Evolutionary conservation across 2,888 invertebrate genomes (phyloP).

Genomic region (Lutraria lutraria): DNA sequence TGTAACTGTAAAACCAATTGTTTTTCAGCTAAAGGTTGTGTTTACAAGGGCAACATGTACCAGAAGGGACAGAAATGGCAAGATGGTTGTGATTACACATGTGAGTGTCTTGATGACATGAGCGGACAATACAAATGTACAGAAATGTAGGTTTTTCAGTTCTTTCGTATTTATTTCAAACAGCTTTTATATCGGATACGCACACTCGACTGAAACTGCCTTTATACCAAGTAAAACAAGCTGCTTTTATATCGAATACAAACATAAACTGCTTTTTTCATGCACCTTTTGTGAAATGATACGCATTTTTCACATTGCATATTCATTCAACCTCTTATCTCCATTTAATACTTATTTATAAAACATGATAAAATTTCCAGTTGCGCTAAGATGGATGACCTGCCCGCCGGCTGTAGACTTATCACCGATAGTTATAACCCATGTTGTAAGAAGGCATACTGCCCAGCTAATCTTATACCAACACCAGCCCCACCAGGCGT

Average conservation of each 20-base stretch:
- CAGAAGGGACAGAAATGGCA: slow-evolving; percentile 72
- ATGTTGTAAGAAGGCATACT: slow-evolving; percentile 73
- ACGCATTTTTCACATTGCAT: too few relatives aligned
- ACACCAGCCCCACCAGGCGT: slow-evolving; percentile 64
- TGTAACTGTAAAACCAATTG: too few relatives aligned
- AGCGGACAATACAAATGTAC: slow-evolving; percentile 74
- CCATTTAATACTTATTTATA: neutral
- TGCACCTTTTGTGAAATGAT: too few relatives aligned
- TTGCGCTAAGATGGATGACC: slow-evolving; percentile 68
- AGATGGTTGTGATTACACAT: slow-evolving; percentile 74
- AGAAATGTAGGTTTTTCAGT: slow-evolving; percentile 64
- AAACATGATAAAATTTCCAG: slow-evolving; percentile 38
- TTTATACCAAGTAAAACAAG: too few relatives aligned
- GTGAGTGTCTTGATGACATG: slow-evolving; percentile 72
- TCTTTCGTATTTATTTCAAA: too few relatives aligned
- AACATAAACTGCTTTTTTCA: too few relatives aligned
- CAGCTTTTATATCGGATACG: too few relatives aligned
- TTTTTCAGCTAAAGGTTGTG: slow-evolving; percentile 61
- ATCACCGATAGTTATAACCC: slow-evolving; percentile 72
- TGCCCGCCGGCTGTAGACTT: slow-evolving; percentile 71
- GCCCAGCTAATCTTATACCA: slow-evolving; percentile 63
- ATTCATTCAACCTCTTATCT: too few relatives aligned
- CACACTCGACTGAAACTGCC: too few relatives aligned
- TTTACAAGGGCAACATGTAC: slow-evolving; percentile 74
- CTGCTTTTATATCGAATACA: too few relatives aligned